Evolutionary conservation across 2,113 vertebrate species (phyloP).

Genomic region (Ictalurus furcatus): DNA sequence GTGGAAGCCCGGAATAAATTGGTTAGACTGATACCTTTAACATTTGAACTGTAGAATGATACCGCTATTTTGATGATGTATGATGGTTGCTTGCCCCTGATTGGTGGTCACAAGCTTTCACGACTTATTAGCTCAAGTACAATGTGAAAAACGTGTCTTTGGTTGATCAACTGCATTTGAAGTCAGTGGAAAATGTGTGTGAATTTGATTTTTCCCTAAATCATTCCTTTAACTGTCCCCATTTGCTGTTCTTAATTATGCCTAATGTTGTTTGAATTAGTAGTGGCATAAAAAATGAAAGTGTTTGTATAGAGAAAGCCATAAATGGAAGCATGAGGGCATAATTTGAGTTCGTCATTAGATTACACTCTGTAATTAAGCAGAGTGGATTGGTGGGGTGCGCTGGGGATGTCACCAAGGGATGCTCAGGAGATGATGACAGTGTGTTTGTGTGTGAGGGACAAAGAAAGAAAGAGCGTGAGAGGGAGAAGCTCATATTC

Average conservation of each 20-base stretch:
- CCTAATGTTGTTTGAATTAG: conserved; percentile 35
- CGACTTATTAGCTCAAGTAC: neutral
- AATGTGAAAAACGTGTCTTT: no score
- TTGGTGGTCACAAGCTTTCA: neutral
- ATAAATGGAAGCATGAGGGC: conserved; percentile 51
- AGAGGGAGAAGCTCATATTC: neutral
- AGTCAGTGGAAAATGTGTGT: neutral
- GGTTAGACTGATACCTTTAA: neutral
- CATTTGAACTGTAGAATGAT: neutral
- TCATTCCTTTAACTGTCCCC: conserved; percentile 60
- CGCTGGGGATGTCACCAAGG: conserved; percentile 35
- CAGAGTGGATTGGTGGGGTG: conserved; percentile 43
- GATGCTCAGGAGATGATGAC: conserved; percentile 37
- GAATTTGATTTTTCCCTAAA: conserved; percentile 17
- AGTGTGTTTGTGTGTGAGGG: neutral
- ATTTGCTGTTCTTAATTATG: conserved; percentile 52
- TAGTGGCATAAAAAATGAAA: conserved; percentile 44
- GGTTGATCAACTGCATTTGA: neutral
- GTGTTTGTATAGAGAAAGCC: conserved; percentile 41
- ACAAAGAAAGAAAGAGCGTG: neutral
- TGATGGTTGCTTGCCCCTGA: neutral
- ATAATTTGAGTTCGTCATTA: conserved; percentile 52
- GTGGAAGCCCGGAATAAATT: neutral
- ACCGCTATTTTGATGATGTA: neutral
- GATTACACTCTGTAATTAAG: conserved; percentile 55